Base-by-base conservation (phyloP, 2,797 vertebrate genomes). In the Spinibarbus caldwelli region DNA sequence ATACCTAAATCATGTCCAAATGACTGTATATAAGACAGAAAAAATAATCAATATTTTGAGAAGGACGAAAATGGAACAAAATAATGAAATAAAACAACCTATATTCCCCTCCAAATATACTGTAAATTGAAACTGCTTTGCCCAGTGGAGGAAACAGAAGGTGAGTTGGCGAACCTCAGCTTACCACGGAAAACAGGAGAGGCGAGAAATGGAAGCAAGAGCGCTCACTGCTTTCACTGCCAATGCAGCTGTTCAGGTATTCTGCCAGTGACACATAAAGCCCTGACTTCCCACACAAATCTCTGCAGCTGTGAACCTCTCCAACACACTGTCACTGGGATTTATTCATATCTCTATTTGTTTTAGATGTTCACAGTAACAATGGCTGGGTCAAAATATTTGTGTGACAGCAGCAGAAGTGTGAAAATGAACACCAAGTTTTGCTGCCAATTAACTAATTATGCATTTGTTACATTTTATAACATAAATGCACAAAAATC, bases 221-320 rank as follows among this genome's bases (percentile, higher is more conserved):
- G 80, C 73, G n/a, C 84, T 88, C 87, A 86, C 79, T 90, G 67
- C 79, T 85, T 83, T 82, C 88, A 86, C 80, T 86, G 80, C 83
- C 21, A 79, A 67, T 89, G 86, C 87, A 88, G 90, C 89, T 89
- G 91, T 90, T 92, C 88, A 89, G 83, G 86, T 88, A 59, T 88
- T 73, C 80, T 88, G 89, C 86, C 91, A 92, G 71, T 85, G 88
- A 88, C 90, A 89, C 10, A 67, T 62, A 80, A 88, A 87, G 72
- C 83, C 54, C 72, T 91, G 91, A 91, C 57, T 90, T 87, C 66
- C 84, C 81, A 85, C 45, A 80, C 86, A 90, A 88, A 87, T 83
- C 90, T 83, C 84, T 86, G 86, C 88, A 91, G 88, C 87, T 87
- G 82, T 83, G 47, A 83, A 76, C 67, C 78, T 87, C 36, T 47